Evolutionary conservation across 23 tunicate species (phyloP), one percentile per base, ranked within the genome.

Genomic region (Ciona savignyi): DNA sequence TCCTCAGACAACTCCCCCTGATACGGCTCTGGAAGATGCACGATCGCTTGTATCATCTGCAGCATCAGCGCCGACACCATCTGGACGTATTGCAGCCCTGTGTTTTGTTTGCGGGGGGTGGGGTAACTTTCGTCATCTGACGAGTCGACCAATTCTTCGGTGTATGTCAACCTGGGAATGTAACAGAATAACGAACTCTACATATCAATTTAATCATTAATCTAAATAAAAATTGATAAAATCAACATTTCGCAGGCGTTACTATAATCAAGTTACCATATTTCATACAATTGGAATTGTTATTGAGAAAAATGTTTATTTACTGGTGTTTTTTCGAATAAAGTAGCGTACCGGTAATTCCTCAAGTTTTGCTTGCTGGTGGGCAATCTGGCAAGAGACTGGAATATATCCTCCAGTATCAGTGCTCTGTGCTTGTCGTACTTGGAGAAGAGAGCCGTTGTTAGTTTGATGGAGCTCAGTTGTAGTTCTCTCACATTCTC

Each of bases 321-420:
- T n/a, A n/a, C 15, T 42, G 15, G 15, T 42, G 9, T 42, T 42
- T 6, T 6, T 9, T 15, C 56, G 15, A 42, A 42, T 6, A 6
- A 42, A 6, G 9, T 42, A 9, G 15, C 25, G 1, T 33, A 91
- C 97, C 85, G 84, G 79, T 82, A 94, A 62, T 73, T 94, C 66
- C 99, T 76, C 62, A 94, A 73, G 66, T 94, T 94, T 60, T 95
- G 76, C 63, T 94, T 94, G 71, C 95, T 86, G 19, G 99, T 94
- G 48, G 99, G 99, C 33, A 94, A 63, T 25, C 99, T 72, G 0
- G 99, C 95, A 24, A 94, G 66, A 0, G 99, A 94, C 34, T 94
- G 89, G 35, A 94, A 83, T 21, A 94, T 94, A 72, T 94, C 99
- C 61, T 86, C 95, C 66, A 94, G 51, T 35, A 94, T 79, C 21